These are phyloP conservation scores for Monochamus saltuarius DNA, from an alignment of 1,140 invertebrate genomes.

Conservation along the genomic window DNA sequence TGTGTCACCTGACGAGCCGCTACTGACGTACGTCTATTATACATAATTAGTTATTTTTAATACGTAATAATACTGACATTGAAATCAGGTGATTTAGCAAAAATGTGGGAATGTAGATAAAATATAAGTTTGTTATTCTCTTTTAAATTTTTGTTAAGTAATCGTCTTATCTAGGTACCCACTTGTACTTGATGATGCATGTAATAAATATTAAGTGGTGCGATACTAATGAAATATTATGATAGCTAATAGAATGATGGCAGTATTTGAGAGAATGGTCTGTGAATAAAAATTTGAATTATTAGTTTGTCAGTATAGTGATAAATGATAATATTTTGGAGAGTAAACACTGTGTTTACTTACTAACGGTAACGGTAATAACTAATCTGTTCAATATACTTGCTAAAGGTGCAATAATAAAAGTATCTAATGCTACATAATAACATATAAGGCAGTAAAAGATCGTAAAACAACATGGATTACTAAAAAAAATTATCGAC, in stretches of 20 bases:
- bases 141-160: not conserved
- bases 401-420: conserved; percentile 3
- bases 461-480: not conserved
- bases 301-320: not conserved
- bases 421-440: not conserved
- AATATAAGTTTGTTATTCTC: not conserved
- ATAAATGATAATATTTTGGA: not conserved
- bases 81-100: conserved; percentile 2
- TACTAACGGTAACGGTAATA: not conserved
- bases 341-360: not conserved
- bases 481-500: conserved; percentile 12
- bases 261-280: not conserved
- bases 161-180: not conserved
- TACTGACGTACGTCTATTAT: too few relatives aligned
- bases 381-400: conserved; percentile 6
- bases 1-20: too few relatives aligned
- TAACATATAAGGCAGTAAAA: not conserved
- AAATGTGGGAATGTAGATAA: not conserved
- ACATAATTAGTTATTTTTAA: too few relatives aligned
- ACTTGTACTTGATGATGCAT: too few relatives aligned
- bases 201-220: not conserved
- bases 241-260: not conserved
- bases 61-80: not conserved
- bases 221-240: not conserved
- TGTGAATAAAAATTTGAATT: not conserved